phyloP scores from a whole-genome alignment of 2,113 vertebrate species.

The Sterrhoptilus dennistouni region DNA sequence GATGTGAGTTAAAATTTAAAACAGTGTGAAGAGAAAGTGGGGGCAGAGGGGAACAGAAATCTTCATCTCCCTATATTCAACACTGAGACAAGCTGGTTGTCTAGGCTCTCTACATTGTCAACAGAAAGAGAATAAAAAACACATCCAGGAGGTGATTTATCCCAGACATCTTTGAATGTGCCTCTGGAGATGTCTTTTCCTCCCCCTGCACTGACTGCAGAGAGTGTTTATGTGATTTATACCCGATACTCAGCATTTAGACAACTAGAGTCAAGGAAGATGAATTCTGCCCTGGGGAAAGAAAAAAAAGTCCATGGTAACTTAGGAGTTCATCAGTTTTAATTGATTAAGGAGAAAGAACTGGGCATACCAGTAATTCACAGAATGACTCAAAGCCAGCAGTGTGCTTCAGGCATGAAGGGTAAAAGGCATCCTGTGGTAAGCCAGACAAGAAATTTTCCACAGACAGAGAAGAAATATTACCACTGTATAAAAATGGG shows the following conservation, averaged over 20 bases:
- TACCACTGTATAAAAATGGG: background rate
- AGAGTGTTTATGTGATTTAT: slow-evolving; percentile 24
- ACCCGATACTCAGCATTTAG: background rate
- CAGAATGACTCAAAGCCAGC: background rate
- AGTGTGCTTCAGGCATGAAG: background rate
- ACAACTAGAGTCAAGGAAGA: slow-evolving; percentile 31
- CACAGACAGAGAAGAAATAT: background rate
- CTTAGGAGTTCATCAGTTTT: slow-evolving; percentile 23
- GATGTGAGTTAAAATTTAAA: background rate
- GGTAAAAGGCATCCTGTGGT: background rate
- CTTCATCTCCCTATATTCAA: background rate
- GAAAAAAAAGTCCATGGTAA: background rate
- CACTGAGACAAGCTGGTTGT: background rate
- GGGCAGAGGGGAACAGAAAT: accelerated
- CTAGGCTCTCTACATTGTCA: background rate
- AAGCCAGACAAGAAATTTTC: background rate
- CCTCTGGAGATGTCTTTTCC: background rate
- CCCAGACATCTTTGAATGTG: background rate
- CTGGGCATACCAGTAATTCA: background rate
- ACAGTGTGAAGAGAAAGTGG: background rate
- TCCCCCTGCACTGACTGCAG: background rate
- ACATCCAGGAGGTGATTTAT: background rate
- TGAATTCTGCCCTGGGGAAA: slow-evolving; percentile 9
- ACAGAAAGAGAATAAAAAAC: background rate
- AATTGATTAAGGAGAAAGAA: slow-evolving; percentile 20